A percentile compares a stretch with the other conserved stretches of the same genome.
Conservation (phyloP, 2,888 invertebrate species). For the Calliphora vomitoria region DNA sequence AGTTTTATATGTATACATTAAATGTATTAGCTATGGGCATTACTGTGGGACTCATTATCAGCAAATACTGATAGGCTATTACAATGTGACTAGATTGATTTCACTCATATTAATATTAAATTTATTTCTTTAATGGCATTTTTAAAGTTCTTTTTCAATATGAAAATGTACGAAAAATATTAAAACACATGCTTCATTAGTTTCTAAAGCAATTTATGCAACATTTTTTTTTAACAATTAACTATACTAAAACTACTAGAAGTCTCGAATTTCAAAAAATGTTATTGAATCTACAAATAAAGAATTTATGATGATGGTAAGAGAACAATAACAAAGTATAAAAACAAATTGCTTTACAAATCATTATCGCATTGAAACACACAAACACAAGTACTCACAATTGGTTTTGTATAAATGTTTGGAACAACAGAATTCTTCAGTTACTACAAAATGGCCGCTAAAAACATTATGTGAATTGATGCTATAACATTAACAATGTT, state of each 20-base stretch:
- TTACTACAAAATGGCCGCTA: slow-evolving; percentile 58
- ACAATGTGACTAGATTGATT: too few species aligned
- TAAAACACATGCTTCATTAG: neutral
- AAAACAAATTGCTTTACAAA: neutral
- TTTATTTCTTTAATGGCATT: too few species aligned
- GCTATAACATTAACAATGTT: slow-evolving; percentile 40
- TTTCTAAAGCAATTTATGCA: neutral
- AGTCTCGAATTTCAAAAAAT: neutral
- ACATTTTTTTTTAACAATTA: neutral
- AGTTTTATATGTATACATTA: too few species aligned
- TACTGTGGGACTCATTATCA: too few species aligned
- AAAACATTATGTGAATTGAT: slow-evolving; percentile 11
- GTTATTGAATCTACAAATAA: neutral
- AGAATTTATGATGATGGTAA: neutral
- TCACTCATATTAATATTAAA: too few species aligned
- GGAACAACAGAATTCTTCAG: neutral
- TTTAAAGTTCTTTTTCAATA: too few species aligned
- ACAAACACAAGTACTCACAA: neutral
- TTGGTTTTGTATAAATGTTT: neutral
- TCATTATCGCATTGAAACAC: slow-evolving; percentile 4
- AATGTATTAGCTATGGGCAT: too few species aligned
- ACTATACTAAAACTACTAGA: neutral
- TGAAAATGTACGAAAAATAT: neutral
- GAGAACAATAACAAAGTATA: neutral
- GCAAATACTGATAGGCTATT: too few species aligned